Conservation (phyloP, 1,140 invertebrate species). For the Xylocopa sonorina region DNA sequence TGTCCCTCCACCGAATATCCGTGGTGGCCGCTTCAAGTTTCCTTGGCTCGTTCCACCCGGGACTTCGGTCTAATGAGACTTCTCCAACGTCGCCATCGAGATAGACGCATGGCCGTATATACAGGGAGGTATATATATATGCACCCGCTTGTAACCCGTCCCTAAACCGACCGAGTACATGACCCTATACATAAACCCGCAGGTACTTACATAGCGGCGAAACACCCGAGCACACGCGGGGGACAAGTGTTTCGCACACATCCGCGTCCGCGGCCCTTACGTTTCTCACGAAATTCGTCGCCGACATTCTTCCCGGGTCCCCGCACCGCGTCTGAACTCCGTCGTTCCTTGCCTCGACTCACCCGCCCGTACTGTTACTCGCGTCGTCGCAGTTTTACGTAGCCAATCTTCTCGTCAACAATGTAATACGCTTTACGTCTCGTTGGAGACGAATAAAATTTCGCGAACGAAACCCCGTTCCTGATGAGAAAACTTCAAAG, state of each 20-base stretch:
- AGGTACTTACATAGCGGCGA: neutral
- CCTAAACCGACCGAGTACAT: constrained; percentile 47
- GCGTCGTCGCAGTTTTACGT: constrained; percentile 55
- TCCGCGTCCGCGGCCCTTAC: constrained; percentile 12
- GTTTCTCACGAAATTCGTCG: constrained; percentile 51
- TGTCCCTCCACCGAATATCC: constrained; percentile 74
- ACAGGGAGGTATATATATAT: too few relatives aligned
- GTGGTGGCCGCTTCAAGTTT: constrained; percentile 65
- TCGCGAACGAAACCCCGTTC: constrained; percentile 49
- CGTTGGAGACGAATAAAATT: constrained; percentile 58
- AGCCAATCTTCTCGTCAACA: constrained; percentile 64
- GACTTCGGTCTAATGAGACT: constrained; percentile 76
- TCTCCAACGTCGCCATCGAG: constrained; percentile 67
- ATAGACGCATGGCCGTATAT: constrained; percentile 57
- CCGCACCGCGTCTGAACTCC: constrained; percentile 1
- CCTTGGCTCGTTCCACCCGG: constrained; percentile 60
- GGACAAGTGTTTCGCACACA: constrained; percentile 22
- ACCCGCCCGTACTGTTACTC: constrained; percentile 3
- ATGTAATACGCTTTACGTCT: constrained; percentile 61
- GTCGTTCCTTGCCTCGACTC: neutral
- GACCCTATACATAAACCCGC: neutral
- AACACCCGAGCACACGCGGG: constrained; percentile 1
- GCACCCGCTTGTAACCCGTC: constrained; percentile 20
- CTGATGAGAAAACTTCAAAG: constrained; percentile 57
- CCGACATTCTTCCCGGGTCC: constrained; percentile 47